Base-by-base conservation (phyloP, 2,113 vertebrate species). In the Pachyramphus minor region DNA sequence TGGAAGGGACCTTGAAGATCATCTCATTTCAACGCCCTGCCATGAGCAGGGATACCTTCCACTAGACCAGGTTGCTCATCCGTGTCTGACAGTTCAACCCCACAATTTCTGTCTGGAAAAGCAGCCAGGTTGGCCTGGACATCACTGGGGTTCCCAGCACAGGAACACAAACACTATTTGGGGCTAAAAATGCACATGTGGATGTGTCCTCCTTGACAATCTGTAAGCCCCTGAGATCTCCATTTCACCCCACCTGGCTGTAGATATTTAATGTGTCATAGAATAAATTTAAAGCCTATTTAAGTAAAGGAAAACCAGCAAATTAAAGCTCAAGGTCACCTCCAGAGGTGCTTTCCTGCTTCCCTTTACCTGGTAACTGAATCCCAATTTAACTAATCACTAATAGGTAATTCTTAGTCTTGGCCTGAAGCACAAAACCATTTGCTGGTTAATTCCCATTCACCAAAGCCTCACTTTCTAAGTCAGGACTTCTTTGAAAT, bases 161-260 rank as follows among this genome's bases (percentile, higher is more conserved):
- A 79, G 21, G 23, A 76, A 30, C 30, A 76, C 3, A 67, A 47
- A 68, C 5, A 12, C 5, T 17, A 8, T 18, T 23, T 47, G 22
- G 8, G 15, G 13, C 28, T 60, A 9, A 30, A 53, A 80, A 14
- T 37, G 14, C 17, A 15, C 16, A 5, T 0, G 0, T 33, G 30
- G 19, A 12, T 15, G 16, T 7, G 12, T 86, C 31, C 35, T 66
- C 11, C 45, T 59, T 4, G 11, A 37, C 2, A 16, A 13, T 7
- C 23, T 68, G 8, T 20, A 64, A 47, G 3, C 1, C 16, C 44
- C 39, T 60, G 35, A 1, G 3, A 66, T 45, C 25, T 93, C 25
- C 52, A 63, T 13, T n/a, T 69, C 4, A 1, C 59, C 47, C 25
- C 35, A 23, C 30, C 9, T 37, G 41, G 10, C 1, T 66, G 64